Base-by-base conservation (phyloP, 2,888 invertebrate species). In the Harmothoe impar region DNA sequence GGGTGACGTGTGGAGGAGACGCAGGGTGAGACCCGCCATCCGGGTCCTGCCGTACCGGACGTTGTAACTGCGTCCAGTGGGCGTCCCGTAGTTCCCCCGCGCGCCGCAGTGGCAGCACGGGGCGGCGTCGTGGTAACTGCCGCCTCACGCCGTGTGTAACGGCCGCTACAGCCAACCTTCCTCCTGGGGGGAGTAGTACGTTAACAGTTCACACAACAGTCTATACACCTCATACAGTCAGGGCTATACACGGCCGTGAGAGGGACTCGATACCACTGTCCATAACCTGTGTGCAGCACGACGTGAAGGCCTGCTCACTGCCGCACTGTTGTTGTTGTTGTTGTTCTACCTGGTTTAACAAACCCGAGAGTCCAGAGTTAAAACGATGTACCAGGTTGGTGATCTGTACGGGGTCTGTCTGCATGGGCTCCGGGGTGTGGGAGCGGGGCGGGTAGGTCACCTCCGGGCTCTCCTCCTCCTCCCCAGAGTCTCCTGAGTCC, bases 361-460 rank as follows among this genome's bases (percentile, higher is more conserved):
- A 92, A 90, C 95, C 95, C 5, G 93, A 93, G 91, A 95, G 94
- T 72, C 95, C 94, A 0, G 94, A 90, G 92, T 93, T 94, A 91
- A 95, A 95, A 91, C 95, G 94, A 91, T 92, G 94, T 84, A 95
- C 95, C 29, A 95, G 91, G 90, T 92, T 94, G 12, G 94, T 92
- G 52, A 95, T 94, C 89, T 95, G 95, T 31, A 93, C 86, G 0
- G 94, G 92, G 62, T 94, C 94, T 0, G 94, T 93, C 72, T 94
- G 94, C 94, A 94, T 94, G 29, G 90, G 92, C 90, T 93, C 93
- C 31, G 85, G 84, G 17, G 81, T 56, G 62, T 33, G 31, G 68
- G 33, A 7, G 0, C 35, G 1, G 3, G 1, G 0, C 15, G 81
- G n/a, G 17, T 77, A 81, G 15, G 33, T 35, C 81, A 12, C 81